Conservation (phyloP, 2,113 vertebrate species). For the Brachypodius melanocephalos region DNA sequence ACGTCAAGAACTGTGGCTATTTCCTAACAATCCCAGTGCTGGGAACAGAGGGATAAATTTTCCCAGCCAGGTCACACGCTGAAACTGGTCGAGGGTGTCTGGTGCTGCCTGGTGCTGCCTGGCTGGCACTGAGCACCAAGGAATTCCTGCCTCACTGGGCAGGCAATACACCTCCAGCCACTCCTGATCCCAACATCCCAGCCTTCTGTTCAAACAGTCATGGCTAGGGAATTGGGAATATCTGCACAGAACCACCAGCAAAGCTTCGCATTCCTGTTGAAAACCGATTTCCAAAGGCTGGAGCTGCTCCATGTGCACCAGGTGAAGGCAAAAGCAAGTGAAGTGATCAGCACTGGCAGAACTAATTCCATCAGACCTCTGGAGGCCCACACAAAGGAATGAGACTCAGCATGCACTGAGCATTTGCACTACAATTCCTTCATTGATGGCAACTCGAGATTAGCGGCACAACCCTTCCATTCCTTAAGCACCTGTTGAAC, state of each 20-base stretch:
- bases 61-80: background rate
- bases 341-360: background rate
- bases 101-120: background rate
- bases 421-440: background rate
- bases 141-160: background rate
- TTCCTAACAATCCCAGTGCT: background rate
- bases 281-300: background rate
- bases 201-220: background rate
- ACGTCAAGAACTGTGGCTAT: background rate
- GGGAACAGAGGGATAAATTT: background rate
- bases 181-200: background rate
- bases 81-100: background rate
- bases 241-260: accelerated
- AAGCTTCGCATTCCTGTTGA: background rate
- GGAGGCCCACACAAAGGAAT: background rate
- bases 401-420: background rate
- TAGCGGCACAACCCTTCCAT: background rate
- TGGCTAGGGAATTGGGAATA: background rate
- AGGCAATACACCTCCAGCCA: background rate
- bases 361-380: background rate
- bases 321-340: background rate
- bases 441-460: background rate
- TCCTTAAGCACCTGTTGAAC: background rate
- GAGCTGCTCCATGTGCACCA: background rate
- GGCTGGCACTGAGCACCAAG: background rate